phyloP scores from a whole-genome alignment of 2,888 invertebrate species.

The Diaperis boleti region DNA sequence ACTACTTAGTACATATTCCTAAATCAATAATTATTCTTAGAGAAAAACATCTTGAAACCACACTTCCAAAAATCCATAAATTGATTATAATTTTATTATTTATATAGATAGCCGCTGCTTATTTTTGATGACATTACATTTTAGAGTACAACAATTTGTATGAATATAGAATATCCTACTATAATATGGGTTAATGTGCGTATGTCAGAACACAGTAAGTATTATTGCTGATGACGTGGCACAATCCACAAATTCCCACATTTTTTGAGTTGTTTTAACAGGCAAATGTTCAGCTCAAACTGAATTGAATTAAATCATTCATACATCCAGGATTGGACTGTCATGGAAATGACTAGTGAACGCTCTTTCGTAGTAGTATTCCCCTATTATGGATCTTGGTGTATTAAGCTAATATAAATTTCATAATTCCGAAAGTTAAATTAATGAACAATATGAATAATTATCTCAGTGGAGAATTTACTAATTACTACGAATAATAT shows the following conservation, averaged over 20 bases:
- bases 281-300: not conserved
- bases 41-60: too few relatives aligned
- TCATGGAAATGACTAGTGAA: not conserved
- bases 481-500: slow-evolving; percentile 6
- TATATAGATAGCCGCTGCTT: not conserved
- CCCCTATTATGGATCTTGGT: not conserved
- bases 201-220: not conserved
- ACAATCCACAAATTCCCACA: not conserved
- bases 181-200: slow-evolving; percentile 4
- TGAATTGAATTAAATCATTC: not conserved
- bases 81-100: too few relatives aligned
- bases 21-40: too few relatives aligned
- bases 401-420: slow-evolving; percentile 3
- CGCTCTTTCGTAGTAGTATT: not conserved
- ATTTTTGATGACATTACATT: slow-evolving; percentile 11
- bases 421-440: slow-evolving; percentile 1
- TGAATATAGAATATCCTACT: not conserved
- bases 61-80: too few relatives aligned
- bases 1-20: too few relatives aligned
- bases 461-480: slow-evolving; percentile 11
- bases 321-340: not conserved
- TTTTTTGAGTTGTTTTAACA: not conserved
- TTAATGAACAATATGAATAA: slow-evolving; percentile 3
- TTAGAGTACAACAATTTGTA: not conserved
- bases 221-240: not conserved